Evolutionary conservation across 2,888 invertebrate species (phyloP), one percentile per base, ranked within the genome.

Genomic region (Orthonychiurus folsomi): DNA sequence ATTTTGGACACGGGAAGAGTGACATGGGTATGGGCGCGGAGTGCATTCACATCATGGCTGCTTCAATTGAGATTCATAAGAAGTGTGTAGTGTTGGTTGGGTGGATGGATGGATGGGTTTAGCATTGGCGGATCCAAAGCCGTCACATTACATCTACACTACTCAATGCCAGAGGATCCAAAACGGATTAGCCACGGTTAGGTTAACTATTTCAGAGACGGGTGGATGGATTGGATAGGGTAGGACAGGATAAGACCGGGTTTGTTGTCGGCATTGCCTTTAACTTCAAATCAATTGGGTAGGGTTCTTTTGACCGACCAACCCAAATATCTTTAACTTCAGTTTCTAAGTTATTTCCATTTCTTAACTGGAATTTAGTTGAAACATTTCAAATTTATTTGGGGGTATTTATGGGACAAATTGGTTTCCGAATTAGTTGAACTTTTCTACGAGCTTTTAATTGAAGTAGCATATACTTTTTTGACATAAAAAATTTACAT

Each of bases 161-260:
- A 50, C 50, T 63, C 63, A 63, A 60, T 59, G 57, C 52, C 56
- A 64, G 63, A 61, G 64, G 65, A 66, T 65, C 63, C 60, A 68
- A 70, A 68, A 68, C 68, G 69, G 70, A 70, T 70, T 70, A 70
- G 67, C 59, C 62, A 69, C 66, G 70, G 66, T 65, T 69, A 66
- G 70, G 70, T 68, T 66, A 69, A 69, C 66, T 66, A 70, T 66
- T 63, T 63, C 60, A 59, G 26, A 53, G 20, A 26, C 12, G 56
- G 56, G 15, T 37, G 37, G 37, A 37, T 15, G 37, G 37, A 37
- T 37, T n/a, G 37, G 15, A 37, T 15, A 37, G 5, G 37, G 15
- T 9, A 5, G 15, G 9, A 9, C 37, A 15, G 37, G 37, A 37
- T 37, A 37, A 15, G 37, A 37, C n/a, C n/a, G n/a, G n/a, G n/a